Evolutionary conservation across 2,888 invertebrate species (phyloP), one percentile per base, ranked within the genome.

Genomic region (Entomobrya multifasciata): DNA sequence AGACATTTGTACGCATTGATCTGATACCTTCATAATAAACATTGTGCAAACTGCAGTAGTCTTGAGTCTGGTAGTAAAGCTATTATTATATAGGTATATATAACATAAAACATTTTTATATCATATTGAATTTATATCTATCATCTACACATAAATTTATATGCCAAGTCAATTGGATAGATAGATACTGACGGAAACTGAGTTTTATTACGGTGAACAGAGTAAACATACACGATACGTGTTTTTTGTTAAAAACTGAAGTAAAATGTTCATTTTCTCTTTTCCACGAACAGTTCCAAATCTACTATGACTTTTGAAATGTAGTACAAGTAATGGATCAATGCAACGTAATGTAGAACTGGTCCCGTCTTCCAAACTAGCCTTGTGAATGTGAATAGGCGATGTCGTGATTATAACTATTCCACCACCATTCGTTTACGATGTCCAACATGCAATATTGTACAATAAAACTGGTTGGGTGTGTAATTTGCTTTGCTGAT

Each of bases 211-310:
- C 4, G 5, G 20, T 20, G 20, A n/a, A 55, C 55, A 20, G 79
- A 44, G 79, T 49, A 79, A 80, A 80, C 70, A 80, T 17, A 44
- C 36, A 79, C 10, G 25, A 8, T 81, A 81, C 81, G 81, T 57
- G 60, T 70, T 80, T 72, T 60, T 74, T 70, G 44, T 44, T 60
- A 57, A 22, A n/a, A 60, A 60, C 10, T 27, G 72, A 20, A 72
- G 60, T 60, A 72, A 81, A 78, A 81, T 70, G 55, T 81, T 81
- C 44, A 81, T 81, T 57, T 81, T 30, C 52, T 47, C 44, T 49
- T 70, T 44, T 80, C 41, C 5, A 36, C 8, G 36, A 8, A 36
- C 36, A 27, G 27, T 27, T 30, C 27, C 60, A 30, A 27, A 60
- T 3, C n/a, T 22, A 13, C 70, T 2, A 60, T 60, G 13, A 30